Conservation (phyloP, 2,113 vertebrate species). For the Actenoides lindsayi region DNA sequence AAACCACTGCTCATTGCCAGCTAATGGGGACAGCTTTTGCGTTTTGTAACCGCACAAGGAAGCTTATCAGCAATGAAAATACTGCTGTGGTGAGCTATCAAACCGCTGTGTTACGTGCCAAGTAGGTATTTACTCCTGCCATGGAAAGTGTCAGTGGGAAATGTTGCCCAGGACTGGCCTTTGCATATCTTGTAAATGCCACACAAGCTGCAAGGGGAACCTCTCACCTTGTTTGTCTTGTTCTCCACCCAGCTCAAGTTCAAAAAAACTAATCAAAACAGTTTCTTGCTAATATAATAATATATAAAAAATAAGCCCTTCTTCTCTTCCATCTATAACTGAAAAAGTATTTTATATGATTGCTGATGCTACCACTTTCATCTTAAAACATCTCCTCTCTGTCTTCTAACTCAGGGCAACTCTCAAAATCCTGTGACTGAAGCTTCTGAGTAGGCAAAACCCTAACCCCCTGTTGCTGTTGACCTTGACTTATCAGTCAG, state of each 20-base stretch:
- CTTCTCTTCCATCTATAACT: neutral
- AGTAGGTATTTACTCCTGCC: neutral
- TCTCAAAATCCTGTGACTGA: neutral
- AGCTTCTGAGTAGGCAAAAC: neutral
- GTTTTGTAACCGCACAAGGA: neutral
- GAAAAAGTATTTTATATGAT: neutral
- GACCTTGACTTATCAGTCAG: neutral
- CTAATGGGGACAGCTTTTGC: neutral
- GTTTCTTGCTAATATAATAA: neutral
- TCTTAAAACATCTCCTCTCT: neutral
- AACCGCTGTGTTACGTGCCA: fast-evolving
- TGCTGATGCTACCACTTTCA: neutral
- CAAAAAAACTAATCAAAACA: neutral
- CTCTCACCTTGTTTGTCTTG: neutral
- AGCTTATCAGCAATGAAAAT: neutral
- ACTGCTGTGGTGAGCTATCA: neutral
- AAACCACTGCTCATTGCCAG: neutral
- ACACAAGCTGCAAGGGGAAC: neutral
- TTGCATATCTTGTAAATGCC: neutral
- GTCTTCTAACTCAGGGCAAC: neutral
- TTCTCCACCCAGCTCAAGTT: neutral
- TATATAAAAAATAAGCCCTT: too few species aligned
- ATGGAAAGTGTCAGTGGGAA: neutral
- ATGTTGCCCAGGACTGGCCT: neutral
- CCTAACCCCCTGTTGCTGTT: neutral